Evolutionary conservation across 2,888 invertebrate species (phyloP).

Genomic region (Phrixothrix hirtus): DNA sequence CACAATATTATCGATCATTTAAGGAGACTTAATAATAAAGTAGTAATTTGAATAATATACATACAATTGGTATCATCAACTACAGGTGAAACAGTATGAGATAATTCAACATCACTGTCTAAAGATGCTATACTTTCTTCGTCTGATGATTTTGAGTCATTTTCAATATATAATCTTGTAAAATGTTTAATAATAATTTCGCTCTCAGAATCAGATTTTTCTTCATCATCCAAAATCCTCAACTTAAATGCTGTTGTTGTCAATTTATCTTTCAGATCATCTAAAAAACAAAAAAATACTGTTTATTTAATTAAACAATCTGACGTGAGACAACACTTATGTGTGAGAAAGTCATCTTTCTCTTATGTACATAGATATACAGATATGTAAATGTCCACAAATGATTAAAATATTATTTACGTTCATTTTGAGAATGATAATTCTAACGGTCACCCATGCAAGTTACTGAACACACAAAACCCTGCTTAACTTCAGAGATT

Average conservation of each 20-base stretch:
- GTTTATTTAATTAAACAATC: no score
- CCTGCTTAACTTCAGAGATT: no score
- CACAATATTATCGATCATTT: no score
- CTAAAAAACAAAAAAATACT: constrained; percentile 25
- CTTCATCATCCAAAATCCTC: constrained; percentile 41
- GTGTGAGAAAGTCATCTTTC: no score
- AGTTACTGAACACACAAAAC: no score
- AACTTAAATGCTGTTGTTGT: constrained; percentile 50
- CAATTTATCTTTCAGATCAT: constrained; percentile 44
- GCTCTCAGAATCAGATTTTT: constrained; percentile 55
- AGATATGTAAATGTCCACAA: no score
- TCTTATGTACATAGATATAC: no score
- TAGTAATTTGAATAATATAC: constrained; percentile 31
- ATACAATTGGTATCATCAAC: constrained; percentile 81
- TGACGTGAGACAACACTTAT: no score
- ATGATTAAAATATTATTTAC: no score
- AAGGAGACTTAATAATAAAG: background rate
- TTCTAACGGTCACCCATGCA: no score
- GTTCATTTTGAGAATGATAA: no score
- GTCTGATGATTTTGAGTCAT: constrained; percentile 36
- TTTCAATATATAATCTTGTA: constrained; percentile 42
- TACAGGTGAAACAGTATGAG: constrained; percentile 65
- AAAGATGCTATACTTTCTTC: constrained; percentile 31
- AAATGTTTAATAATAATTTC: constrained; percentile 49
- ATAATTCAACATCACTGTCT: constrained; percentile 64